phyloP scores from a whole-genome alignment of 1,140 invertebrate species.

The Schlechtendalia chinensis region DNA sequence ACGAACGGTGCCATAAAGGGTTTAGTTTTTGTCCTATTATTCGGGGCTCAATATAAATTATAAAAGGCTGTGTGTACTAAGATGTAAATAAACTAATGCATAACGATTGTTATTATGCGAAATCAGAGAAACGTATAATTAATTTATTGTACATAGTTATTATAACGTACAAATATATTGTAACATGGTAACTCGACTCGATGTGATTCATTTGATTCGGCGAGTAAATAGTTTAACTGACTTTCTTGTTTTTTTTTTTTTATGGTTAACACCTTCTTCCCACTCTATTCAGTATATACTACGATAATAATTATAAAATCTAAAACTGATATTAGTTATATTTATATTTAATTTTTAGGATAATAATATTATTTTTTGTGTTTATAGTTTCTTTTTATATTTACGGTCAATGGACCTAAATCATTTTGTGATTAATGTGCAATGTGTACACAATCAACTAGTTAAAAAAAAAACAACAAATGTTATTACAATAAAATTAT shows the following conservation, averaged over 20 bases:
- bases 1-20: slow-evolving; percentile 30
- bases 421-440: background rate
- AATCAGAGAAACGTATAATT: slow-evolving; percentile 20
- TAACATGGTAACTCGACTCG: slow-evolving; percentile 2
- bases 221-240: slow-evolving; percentile 11
- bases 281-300: slow-evolving; percentile 1
- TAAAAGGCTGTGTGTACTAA: slow-evolving; percentile 46
- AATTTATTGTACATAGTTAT: slow-evolving; percentile 34
- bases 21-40: slow-evolving; percentile 37
- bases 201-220: background rate
- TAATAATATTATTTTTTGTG: background rate
- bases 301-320: no score
- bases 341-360: background rate
- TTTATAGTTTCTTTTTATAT: background rate
- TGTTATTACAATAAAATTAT: slow-evolving; percentile 24
- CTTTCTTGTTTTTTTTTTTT: no score
- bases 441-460: background rate
- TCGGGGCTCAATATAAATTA: no score
- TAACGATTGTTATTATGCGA: background rate
- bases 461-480: background rate
- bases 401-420: background rate
- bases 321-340: no score
- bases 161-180: slow-evolving; percentile 1
- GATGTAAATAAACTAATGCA: slow-evolving; percentile 44
- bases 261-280: slow-evolving; percentile 8